These are phyloP conservation scores for Erithacus rubecula DNA, from an alignment of 2,797 vertebrate species.

Conservation along the genomic window DNA sequence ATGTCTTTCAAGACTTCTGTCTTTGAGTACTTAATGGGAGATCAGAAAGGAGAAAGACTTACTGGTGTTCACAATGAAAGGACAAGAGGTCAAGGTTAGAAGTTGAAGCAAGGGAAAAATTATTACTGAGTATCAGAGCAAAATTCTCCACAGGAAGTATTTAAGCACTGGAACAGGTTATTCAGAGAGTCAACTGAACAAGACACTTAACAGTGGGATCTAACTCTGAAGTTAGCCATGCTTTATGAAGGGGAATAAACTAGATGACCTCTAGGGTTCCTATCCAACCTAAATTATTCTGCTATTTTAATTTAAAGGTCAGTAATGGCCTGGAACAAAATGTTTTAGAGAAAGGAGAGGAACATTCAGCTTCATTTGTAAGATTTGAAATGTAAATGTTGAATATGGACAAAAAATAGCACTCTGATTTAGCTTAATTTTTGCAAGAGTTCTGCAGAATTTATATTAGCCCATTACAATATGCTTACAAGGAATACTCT, in stretches of 20 bases:
- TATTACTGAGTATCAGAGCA: not conserved
- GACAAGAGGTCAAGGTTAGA: not conserved
- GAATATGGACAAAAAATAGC: not conserved
- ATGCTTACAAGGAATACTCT: not conserved
- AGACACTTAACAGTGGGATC: not conserved
- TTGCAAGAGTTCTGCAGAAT: not conserved
- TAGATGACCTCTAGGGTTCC: not conserved
- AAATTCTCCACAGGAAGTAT: not conserved
- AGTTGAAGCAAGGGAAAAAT: not conserved
- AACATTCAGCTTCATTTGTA: not conserved
- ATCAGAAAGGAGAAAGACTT: not conserved
- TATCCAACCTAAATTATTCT: not conserved
- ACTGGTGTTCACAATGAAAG: not conserved
- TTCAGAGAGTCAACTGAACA: not conserved
- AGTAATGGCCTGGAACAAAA: not conserved
- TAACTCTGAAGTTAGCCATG: conserved; percentile 1
- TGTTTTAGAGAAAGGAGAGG: not conserved
- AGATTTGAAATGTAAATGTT: not conserved
- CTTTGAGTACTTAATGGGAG: not conserved
- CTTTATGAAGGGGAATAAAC: not conserved
- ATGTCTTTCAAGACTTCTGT: not conserved
- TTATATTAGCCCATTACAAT: not conserved
- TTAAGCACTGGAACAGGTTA: not conserved
- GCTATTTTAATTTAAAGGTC: conserved; percentile 1
- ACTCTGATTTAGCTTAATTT: not conserved